These are phyloP conservation scores for Hipposideros armiger DNA, from an alignment of 2,113 vertebrate genomes.

Conservation along the genomic window DNA sequence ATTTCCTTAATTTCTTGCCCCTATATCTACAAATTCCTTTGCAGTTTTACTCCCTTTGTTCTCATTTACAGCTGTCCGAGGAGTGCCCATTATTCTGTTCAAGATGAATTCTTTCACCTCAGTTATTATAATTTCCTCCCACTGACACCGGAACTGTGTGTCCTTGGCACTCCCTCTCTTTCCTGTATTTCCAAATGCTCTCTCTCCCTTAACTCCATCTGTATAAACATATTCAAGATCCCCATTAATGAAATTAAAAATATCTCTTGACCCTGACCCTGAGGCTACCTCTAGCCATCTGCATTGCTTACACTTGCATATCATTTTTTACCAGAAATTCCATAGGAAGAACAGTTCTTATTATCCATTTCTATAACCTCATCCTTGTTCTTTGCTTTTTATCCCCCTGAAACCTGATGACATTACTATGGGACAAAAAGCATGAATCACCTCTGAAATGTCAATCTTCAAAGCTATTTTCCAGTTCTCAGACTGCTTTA, in stretches of 20 bases:
- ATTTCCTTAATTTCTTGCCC: neutral
- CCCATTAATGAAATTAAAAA: constrained; percentile 44
- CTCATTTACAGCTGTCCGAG: neutral
- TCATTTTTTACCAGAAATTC: constrained; percentile 44
- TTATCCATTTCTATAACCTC: neutral
- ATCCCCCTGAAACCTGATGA: neutral
- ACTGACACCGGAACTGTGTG: neutral
- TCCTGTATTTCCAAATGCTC: neutral
- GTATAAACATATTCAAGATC: neutral
- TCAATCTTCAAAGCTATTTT: neutral
- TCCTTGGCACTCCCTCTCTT: neutral
- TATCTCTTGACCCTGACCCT: neutral
- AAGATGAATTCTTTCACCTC: constrained; percentile 28
- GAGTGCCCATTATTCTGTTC: neutral
- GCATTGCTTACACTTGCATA: neutral
- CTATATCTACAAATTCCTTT: neutral
- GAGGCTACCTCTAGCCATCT: neutral
- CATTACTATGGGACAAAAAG: neutral
- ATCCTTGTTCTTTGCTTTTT: neutral
- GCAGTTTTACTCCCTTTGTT: neutral
- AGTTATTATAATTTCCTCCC: neutral
- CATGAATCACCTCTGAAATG: neutral
- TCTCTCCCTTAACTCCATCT: neutral
- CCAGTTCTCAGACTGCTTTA: neutral
- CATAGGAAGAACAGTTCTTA: neutral